Base-by-base conservation (phyloP, 2,113 vertebrate species). In the Hippoglossus stenolepis region DNA sequence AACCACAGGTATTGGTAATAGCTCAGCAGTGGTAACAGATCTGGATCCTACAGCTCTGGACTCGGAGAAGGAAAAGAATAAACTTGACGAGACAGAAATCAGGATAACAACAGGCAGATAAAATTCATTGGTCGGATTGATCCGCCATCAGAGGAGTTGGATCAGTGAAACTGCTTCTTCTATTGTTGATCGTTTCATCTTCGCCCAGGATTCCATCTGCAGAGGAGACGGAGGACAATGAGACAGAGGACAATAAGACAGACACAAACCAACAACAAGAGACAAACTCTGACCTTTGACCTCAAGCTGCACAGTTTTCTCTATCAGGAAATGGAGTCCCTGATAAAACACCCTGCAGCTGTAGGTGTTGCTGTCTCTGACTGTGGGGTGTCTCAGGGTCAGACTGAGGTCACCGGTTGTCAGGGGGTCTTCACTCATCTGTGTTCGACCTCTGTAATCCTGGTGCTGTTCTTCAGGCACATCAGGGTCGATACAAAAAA, bases 61-160 rank as follows among this genome's bases (percentile, higher is more conserved):
- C 43, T 14, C 31, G 6, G 31, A 31, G 31, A 31, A 31, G 31
- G 31, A 31, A 31, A 31, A 7, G 1, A 31, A 31, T 31, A 31
- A 31, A 31, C 31, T 6, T 31, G 31, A 31, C 31, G 31, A 31
- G 31, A 31, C 31, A 31, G 31, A 31, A 31, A 31, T 31, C 31
- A 31, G 31, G 7, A 8, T 7, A 31, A 31, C 31, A 31, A 31
- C 31, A 31, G 43, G 14, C 43, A 12, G 43, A 45, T 45, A 0
- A 45, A 45, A 4, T 4, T 45, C 43, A 45, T 13, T 15, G 43
- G 15, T 45, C 0, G 4, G 54, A 59, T 28, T 59, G 58, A 35
- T 60, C 58, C 18, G 26, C 17, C 58, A 60, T 60, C 26, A 60
- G 17, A 60, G 58, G 58, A 31, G 58, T 60, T 60, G 58, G 58